Conservation (phyloP, 2,113 vertebrate species). For the Isichthys henryi region DNA sequence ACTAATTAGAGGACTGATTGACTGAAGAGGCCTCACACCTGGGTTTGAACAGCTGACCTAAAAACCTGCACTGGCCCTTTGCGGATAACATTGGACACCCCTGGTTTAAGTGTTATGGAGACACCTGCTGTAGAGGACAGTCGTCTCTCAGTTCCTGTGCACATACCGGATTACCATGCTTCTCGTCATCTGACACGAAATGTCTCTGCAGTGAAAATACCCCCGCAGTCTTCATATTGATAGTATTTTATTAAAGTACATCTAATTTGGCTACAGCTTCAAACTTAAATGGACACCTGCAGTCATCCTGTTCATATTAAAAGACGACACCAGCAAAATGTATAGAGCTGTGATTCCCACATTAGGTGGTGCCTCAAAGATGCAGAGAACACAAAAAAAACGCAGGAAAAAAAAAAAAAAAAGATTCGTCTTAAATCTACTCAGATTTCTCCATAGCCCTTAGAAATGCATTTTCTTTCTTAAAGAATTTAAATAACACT, state of each 20-base stretch:
- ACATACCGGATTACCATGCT: background rate
- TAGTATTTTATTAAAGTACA: conserved; percentile 8
- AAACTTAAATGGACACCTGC: background rate
- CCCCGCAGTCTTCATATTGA: background rate
- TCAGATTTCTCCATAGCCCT: background rate
- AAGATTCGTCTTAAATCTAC: background rate
- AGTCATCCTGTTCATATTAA: background rate
- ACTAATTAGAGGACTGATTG: too few relatives aligned
- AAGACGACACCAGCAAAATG: background rate
- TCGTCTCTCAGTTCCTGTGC: background rate
- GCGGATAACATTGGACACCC: too few relatives aligned
- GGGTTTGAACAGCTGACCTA: too few relatives aligned
- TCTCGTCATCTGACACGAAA: background rate
- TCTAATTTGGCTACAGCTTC: background rate
- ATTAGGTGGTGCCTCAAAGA: background rate
- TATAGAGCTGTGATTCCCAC: background rate
- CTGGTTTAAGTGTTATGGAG: background rate
- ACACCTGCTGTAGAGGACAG: background rate
- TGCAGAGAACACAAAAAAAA: background rate
- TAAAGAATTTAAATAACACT: background rate
- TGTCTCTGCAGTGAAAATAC: background rate
- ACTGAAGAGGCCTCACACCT: too few relatives aligned
- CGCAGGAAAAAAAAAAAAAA: background rate
- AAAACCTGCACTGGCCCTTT: too few relatives aligned
- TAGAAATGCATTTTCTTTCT: background rate